Evolutionary conservation across 2,888 invertebrate species (phyloP).

Genomic region (Pseudolycoriella hygida): DNA sequence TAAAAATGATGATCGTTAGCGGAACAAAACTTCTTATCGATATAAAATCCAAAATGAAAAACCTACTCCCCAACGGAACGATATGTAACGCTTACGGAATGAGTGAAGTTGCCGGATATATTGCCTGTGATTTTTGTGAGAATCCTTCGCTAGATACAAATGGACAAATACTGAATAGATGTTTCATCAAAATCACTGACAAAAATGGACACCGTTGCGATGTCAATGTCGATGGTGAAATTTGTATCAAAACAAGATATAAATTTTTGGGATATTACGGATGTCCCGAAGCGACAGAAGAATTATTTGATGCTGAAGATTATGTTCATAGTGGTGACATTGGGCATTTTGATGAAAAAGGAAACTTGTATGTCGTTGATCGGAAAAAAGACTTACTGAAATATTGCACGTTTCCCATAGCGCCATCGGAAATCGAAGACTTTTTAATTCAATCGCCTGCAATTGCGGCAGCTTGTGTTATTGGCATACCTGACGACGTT

Average conservation of each 20-base stretch:
- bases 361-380: constrained; percentile 6
- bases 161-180: too few species aligned
- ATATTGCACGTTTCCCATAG: neutral
- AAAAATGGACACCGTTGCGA: constrained; percentile 16
- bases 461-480: constrained; percentile 19
- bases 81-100: too few species aligned
- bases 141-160: too few species aligned
- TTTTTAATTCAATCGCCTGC: constrained; percentile 14
- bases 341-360: constrained; percentile 8
- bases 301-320: constrained; percentile 7
- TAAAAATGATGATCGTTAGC: neutral
- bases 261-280: constrained; percentile 20
- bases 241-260: constrained; percentile 15
- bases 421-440: constrained; percentile 7
- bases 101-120: too few species aligned
- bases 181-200: constrained; percentile 17
- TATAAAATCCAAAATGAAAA: neutral
- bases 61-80: neutral
- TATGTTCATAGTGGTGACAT: constrained; percentile 7
- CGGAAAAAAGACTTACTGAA: constrained; percentile 7
- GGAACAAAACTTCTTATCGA: neutral
- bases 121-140: too few species aligned
- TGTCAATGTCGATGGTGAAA: constrained; percentile 18
- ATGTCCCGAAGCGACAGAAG: constrained; percentile 12
- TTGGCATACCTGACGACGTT: constrained; percentile 18